These are phyloP conservation scores for Ophion ellenae DNA, from an alignment of 2,888 invertebrate genomes.

Conservation along the genomic window DNA sequence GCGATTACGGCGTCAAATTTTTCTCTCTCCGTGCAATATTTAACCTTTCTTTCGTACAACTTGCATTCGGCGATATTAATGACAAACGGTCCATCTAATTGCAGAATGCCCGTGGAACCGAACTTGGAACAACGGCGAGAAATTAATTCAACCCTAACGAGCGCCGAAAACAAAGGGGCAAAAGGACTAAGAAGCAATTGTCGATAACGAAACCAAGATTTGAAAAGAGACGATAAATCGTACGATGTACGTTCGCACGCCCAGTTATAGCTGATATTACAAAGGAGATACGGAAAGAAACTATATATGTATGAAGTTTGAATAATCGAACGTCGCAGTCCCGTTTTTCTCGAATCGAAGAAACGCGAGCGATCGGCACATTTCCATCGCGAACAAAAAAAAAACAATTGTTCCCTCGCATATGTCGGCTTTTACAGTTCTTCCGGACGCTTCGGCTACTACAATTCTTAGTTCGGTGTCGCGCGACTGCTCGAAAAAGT, in stretches of 20 bases:
- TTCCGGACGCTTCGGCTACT: neutral
- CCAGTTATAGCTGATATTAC: neutral
- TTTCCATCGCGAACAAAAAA: neutral
- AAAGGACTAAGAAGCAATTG: neutral
- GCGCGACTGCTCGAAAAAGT: neutral
- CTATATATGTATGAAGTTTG: neutral
- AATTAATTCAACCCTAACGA: neutral
- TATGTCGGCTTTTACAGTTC: neutral
- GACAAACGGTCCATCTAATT: neutral
- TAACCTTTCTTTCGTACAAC: no score
- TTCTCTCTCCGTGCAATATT: no score
- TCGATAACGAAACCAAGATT: neutral
- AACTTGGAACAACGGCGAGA: neutral
- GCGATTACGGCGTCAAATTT: no score
- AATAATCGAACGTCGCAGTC: neutral
- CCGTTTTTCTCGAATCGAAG: neutral
- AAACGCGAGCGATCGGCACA: no score
- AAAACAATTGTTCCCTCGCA: neutral
- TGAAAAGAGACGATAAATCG: neutral
- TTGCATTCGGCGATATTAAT: neutral
- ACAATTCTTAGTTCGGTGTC: neutral
- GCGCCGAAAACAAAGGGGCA: neutral
- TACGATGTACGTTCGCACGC: neutral
- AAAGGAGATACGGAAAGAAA: neutral
- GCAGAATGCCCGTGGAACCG: neutral